Evolutionary conservation across 2,888 invertebrate species (phyloP).

Genomic region (Ramazzottius varieornatus): DNA sequence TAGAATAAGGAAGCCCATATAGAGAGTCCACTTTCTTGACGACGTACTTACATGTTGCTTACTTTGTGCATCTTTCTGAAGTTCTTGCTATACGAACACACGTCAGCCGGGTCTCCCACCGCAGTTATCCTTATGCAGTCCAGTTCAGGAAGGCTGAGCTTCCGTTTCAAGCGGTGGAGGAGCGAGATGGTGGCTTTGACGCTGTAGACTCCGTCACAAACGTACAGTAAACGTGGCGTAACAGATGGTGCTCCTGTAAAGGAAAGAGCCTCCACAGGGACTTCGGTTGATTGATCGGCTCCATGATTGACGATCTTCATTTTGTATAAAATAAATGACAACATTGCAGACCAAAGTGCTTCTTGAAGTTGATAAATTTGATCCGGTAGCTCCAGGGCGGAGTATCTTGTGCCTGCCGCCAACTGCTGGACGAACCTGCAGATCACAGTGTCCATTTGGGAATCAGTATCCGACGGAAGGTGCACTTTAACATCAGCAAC

Average conservation of each 20-base stretch:
- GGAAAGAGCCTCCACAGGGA: no score
- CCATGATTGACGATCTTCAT: not conserved
- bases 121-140: not conserved
- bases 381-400: not conserved
- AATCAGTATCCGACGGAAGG: not conserved
- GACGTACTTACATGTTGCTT: not conserved
- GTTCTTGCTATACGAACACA: not conserved
- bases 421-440: not conserved
- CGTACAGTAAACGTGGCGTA: not conserved
- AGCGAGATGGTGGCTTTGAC: not conserved
- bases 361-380: not conserved
- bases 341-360: not conserved
- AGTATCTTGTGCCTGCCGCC: not conserved
- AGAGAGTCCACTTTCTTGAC: not conserved
- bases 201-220: not conserved
- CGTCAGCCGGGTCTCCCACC: not conserved
- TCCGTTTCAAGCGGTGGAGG: not conserved
- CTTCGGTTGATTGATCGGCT: not conserved
- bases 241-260: no score
- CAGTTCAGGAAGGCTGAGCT: not conserved
- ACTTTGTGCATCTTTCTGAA: not conserved
- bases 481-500: not conserved
- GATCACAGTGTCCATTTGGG: not conserved
- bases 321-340: not conserved
- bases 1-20: no score